Base-by-base conservation (phyloP, 2,113 vertebrate species). In the Orycteropus afer region DNA sequence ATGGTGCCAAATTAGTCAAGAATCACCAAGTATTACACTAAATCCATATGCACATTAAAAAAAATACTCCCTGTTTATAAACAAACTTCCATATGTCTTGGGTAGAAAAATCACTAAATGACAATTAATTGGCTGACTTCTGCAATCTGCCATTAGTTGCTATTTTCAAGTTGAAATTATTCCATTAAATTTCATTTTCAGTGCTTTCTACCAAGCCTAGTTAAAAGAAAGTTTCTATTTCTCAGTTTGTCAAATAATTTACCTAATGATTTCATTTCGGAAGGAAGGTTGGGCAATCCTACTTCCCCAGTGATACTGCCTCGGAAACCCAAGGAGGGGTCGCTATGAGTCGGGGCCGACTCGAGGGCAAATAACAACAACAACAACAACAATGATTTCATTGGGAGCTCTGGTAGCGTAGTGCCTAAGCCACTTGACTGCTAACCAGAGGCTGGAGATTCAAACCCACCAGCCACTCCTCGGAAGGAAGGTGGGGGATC, bases 131-230 rank as follows among this genome's bases (percentile, higher is more conserved):
- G 97, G 90, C 96, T 97, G 97, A 96, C 98, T 98, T 98, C 96
- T 98, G 59, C 97, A 98, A 97, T 96, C 96, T 98, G 97, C 97
- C 96, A 95, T 98, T 97, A 97, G 95, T 93, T 98, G 96, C 96
- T 97, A 95, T 98, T 98, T 98, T 97, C 96, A 97, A 97, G 96
- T 97, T 96, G 96, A 98, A 97, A 97, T 2, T 22, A 96, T 77
- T 86, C 74, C 92, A 93, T 83, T 85, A 88, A 69, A 77, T 91
- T 92, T 97, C 97, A 97, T 97, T 98, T 97, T 92, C 95, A 97
- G 93, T 85, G 91, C 69, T 2, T 0, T 89, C 89, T 81, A 93
- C 87, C 93, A 97, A 96, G 94, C 92, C 84, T 79, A 91, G 95
- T 97, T 95, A 93, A 76, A 97, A 97, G 97, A 97, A 98, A 97